These are phyloP conservation scores for Catharus bicknelli DNA, from an alignment of 2,113 vertebrate genomes.

Conservation along the genomic window DNA sequence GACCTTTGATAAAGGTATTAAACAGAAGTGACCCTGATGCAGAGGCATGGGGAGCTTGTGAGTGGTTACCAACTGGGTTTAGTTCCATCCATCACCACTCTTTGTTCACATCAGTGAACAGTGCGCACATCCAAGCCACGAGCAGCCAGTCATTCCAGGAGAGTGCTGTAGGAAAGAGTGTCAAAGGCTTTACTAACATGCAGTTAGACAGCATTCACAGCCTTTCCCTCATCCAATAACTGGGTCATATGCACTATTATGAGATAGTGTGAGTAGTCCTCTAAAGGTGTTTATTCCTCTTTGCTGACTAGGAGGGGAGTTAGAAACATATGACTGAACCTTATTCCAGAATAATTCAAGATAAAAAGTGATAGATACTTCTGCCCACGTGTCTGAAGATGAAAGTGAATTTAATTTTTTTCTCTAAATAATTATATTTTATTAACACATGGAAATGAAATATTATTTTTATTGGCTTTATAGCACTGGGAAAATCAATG, in stretches of 20 bases:
- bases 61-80: background rate
- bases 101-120: background rate
- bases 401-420: background rate
- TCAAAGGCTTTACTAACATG: background rate
- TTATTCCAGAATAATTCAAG: background rate
- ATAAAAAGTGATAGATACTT: background rate
- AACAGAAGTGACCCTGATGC: background rate
- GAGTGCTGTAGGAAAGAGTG: background rate
- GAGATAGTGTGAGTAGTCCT: background rate
- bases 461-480: background rate
- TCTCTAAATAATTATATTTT: background rate
- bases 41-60: background rate
- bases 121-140: no score
- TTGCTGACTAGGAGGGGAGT: background rate
- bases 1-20: background rate
- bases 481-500: background rate
- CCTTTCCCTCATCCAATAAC: background rate
- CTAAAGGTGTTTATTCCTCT: background rate
- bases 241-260: background rate
- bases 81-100: background rate
- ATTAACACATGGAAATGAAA: background rate
- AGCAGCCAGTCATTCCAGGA: background rate
- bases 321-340: background rate
- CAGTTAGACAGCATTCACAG: fast-evolving
- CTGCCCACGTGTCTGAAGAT: background rate